phyloP scores from a whole-genome alignment of 2,797 vertebrate genomes.

The Sebastes alutus region DNA sequence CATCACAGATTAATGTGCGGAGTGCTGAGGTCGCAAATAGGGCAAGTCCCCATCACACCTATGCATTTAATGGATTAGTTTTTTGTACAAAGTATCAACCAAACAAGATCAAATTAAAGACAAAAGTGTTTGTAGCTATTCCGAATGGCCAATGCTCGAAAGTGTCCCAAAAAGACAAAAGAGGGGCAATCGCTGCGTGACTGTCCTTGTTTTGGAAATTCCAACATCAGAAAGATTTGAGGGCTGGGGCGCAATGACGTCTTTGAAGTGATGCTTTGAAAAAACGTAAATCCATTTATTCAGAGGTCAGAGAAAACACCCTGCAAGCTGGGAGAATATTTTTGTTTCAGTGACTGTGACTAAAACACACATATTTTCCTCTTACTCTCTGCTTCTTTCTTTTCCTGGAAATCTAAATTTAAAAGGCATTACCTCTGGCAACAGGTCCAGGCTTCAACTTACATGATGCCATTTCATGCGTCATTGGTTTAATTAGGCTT shows the following conservation, averaged over 20 bases:
- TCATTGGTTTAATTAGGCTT: slow-evolving; percentile 33
- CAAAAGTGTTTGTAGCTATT: background rate
- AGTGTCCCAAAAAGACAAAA: background rate
- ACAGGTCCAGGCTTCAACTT: background rate
- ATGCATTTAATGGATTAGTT: background rate
- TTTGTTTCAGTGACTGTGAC: background rate
- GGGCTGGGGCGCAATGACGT: background rate
- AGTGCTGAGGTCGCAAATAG: background rate
- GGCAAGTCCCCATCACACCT: background rate
- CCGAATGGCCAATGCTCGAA: background rate
- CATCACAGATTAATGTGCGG: background rate
- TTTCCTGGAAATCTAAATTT: background rate
- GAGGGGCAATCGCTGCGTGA: too few relatives aligned
- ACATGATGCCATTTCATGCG: slow-evolving; percentile 12
- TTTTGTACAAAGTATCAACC: background rate
- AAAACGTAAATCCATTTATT: background rate
- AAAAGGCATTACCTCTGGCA: slow-evolving; percentile 7
- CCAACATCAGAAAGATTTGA: background rate
- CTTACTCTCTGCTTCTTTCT: background rate
- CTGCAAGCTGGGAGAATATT: background rate
- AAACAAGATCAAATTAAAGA: background rate
- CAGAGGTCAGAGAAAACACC: background rate
- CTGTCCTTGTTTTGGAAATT: background rate
- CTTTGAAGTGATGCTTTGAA: background rate
- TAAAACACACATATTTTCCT: background rate